A percentile compares a stretch with the other conserved stretches of the same genome.
Conservation (phyloP, 2,888 invertebrate genomes). For the Norana najaformis region DNA sequence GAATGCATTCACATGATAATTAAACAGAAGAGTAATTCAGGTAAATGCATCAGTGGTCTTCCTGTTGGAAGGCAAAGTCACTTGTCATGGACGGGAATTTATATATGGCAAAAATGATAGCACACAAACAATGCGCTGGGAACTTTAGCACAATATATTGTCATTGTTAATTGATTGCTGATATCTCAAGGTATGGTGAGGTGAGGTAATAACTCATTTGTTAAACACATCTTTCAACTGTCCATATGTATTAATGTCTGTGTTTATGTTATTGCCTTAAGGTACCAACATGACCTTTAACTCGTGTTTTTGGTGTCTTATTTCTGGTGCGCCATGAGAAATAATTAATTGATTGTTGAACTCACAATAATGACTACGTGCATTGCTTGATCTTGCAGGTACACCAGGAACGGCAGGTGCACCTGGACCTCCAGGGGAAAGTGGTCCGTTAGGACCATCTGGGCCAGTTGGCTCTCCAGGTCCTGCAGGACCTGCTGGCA, state of each 20-base stretch:
- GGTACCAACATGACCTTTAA: too few relatives aligned
- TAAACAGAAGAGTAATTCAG: too few relatives aligned
- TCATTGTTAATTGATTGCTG: too few relatives aligned
- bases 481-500: constrained; percentile 14
- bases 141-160: too few relatives aligned
- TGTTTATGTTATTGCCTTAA: neutral
- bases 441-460: constrained; percentile 34
- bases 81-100: too few relatives aligned
- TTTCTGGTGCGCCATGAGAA: neutral
- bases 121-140: too few relatives aligned
- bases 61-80: too few relatives aligned
- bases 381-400: constrained; percentile 15
- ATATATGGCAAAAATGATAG: too few relatives aligned
- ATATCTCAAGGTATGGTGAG: too few relatives aligned
- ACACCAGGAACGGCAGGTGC: constrained; percentile 61
- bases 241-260: neutral
- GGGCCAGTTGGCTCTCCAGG: constrained; percentile 31
- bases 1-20: too few relatives aligned
- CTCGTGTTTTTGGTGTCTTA: neutral
- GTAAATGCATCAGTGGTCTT: too few relatives aligned
- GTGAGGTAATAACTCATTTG: neutral
- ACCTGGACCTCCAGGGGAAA: constrained; percentile 26
- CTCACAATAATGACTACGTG: neutral
- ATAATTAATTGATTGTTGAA: too few relatives aligned
- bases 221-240: neutral